phyloP scores from a whole-genome alignment of 2,113 vertebrate species.

The Trichechus manatus region DNA sequence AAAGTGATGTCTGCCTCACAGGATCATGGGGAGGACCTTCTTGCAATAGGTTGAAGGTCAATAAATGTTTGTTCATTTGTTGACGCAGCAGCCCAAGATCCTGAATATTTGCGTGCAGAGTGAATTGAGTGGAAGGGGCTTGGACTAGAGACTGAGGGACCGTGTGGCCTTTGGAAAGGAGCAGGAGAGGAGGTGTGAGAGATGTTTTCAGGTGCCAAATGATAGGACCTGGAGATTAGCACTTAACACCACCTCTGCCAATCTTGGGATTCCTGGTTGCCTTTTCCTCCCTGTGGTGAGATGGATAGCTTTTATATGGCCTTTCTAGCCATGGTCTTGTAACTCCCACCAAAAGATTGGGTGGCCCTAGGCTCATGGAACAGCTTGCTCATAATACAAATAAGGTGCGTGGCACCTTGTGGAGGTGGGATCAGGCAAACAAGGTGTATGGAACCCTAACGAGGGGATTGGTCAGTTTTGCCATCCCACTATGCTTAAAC shows the following conservation, averaged over 20 bases:
- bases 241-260: neutral
- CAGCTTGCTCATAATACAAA: too few species aligned
- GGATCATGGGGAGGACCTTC: neutral
- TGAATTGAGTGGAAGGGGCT: neutral
- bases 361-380: too few species aligned
- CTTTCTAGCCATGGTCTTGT: too few species aligned
- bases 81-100: neutral
- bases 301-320: too few species aligned
- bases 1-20: neutral
- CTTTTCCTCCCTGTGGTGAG: too few species aligned
- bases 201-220: neutral
- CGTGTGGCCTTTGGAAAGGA: slow-evolving; percentile 3
- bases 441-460: too few species aligned
- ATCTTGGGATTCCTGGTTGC: neutral
- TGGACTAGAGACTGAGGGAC: neutral
- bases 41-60: neutral
- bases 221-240: neutral
- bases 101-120: neutral
- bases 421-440: too few species aligned
- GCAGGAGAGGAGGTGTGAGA: neutral
- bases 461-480: too few species aligned
- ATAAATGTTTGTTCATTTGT: neutral
- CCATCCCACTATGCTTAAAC: too few species aligned
- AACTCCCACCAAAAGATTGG: too few species aligned
- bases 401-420: too few species aligned